These are phyloP conservation scores for Chaetogeoica ovagalla DNA, from an alignment of 2,888 invertebrate genomes.

Conservation along the genomic window DNA sequence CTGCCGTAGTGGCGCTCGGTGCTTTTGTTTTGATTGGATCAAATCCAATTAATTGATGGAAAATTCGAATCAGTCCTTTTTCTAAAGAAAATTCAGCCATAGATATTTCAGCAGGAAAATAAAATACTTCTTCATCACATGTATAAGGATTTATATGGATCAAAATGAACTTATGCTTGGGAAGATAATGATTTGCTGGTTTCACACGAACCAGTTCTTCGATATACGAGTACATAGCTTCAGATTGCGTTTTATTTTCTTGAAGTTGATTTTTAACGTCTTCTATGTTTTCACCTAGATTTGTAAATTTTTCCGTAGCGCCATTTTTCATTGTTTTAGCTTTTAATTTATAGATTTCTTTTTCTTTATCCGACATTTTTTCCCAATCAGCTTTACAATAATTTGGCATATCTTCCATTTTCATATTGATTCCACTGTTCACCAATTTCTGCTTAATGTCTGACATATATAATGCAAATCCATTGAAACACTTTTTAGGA, in stretches of 20 bases:
- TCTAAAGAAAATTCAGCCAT: constrained; percentile 38
- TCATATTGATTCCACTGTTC: neutral
- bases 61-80: neutral
- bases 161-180: constrained; percentile 40
- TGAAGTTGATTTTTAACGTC: neutral
- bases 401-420: constrained; percentile 7
- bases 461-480: constrained; percentile 11
- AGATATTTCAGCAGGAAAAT: constrained; percentile 33
- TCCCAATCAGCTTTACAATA: constrained; percentile 34
- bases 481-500: constrained; percentile 35
- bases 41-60: constrained; percentile 11
- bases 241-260: neutral
- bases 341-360: constrained; percentile 1
- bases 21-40: constrained; percentile 1
- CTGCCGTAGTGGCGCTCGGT: constrained; percentile 13
- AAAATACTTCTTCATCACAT: constrained; percentile 23
- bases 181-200: neutral
- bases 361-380: neutral
- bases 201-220: constrained; percentile 14
- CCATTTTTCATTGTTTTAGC: neutral
- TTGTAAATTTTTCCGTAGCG: constrained; percentile 8
- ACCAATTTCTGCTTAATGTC: constrained; percentile 9
- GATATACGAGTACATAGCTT: constrained; percentile 28
- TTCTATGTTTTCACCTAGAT: constrained; percentile 14
- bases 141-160: constrained; percentile 37